These are phyloP conservation scores for Zingel zingel DNA, from an alignment of 2,113 vertebrate genomes.

Conservation along the genomic window DNA sequence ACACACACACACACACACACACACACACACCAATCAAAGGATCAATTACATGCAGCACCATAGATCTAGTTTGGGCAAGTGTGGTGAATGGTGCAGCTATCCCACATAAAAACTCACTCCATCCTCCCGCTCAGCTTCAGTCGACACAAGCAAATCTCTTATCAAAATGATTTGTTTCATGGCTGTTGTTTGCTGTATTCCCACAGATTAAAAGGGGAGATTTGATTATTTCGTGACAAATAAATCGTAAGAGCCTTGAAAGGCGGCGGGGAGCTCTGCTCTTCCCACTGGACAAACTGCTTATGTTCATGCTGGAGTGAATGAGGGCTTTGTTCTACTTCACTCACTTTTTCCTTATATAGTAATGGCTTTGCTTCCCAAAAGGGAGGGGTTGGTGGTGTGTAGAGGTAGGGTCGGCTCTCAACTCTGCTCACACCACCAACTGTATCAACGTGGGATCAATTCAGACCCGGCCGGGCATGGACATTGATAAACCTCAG, in stretches of 20 bases:
- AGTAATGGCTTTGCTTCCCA: constrained; percentile 66
- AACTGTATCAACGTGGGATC: constrained; percentile 78
- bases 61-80: constrained; percentile 62
- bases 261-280: constrained; percentile 28
- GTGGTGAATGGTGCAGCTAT: constrained; percentile 44
- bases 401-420: constrained; percentile 50
- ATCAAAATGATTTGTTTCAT: constrained; percentile 70
- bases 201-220: constrained; percentile 72
- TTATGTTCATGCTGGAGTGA: constrained; percentile 61
- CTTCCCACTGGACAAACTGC: constrained; percentile 54
- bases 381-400: constrained; percentile 55
- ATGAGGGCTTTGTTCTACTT: constrained; percentile 67
- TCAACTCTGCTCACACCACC: constrained; percentile 57
- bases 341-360: constrained; percentile 69
- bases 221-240: constrained; percentile 75
- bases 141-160: constrained; percentile 59
- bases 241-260: constrained; percentile 58
- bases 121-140: constrained; percentile 30
- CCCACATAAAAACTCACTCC: constrained; percentile 43
- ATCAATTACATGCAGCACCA: constrained; percentile 64
- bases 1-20: constrained; percentile 22
- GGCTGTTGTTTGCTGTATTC: constrained; percentile 58
- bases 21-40: constrained; percentile 34
- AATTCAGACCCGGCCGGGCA: constrained; percentile 72
- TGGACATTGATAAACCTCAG: constrained; percentile 81